Percentiles rank a stretch among this genome's conserved stretches.
Conservation (phyloP, 2,888 invertebrate genomes). For the Drosophila stalkeri region DNA sequence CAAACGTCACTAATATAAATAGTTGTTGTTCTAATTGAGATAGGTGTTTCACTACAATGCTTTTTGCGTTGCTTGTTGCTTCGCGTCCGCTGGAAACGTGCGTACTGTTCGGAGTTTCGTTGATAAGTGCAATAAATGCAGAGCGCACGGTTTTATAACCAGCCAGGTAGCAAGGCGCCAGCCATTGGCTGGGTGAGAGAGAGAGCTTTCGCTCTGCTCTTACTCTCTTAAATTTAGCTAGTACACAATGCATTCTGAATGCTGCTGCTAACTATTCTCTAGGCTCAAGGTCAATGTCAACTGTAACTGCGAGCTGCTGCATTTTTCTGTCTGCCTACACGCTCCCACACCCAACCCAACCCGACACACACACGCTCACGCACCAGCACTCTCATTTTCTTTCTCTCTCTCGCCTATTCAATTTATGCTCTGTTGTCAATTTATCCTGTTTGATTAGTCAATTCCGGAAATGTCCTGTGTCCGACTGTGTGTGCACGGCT, state of each 20-base stretch:
- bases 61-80: not conserved
- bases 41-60: not conserved
- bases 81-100: not conserved
- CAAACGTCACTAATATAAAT: not conserved
- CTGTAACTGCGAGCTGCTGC: not conserved
- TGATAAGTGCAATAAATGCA: conserved; percentile 38
- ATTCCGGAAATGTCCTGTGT: not conserved
- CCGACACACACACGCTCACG: not conserved
- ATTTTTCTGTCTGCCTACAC: not conserved
- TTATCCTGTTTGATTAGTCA: conserved; percentile 2
- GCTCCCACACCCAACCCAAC: too few species aligned
- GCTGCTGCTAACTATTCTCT: too few species aligned
- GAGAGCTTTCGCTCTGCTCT: conserved; percentile 12
- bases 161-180: not conserved
- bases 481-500: not conserved
- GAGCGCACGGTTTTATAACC: conserved; percentile 34
- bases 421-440: not conserved
- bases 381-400: too few species aligned
- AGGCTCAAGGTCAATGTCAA: conserved; percentile 50
- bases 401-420: not conserved
- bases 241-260: not conserved
- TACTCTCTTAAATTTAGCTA: not conserved
- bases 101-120: not conserved
- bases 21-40: not conserved
- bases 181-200: not conserved